These are phyloP conservation scores for Gulo gulo DNA, from an alignment of 2,113 vertebrate genomes.

Conservation along the genomic window DNA sequence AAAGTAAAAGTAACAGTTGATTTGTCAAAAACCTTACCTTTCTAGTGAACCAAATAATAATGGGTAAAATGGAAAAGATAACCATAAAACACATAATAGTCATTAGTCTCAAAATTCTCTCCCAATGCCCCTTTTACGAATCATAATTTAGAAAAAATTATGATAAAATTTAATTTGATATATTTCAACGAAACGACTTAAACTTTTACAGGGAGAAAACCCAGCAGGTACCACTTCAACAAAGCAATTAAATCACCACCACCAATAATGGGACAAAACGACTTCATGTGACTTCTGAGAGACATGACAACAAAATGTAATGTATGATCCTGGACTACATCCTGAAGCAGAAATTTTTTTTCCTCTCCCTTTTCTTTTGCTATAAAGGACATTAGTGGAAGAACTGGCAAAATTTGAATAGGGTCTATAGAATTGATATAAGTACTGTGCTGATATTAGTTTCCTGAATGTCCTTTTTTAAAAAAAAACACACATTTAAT, in stretches of 20 bases:
- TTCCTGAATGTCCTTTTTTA: slow-evolving; percentile 34
- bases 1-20: neutral
- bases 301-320: neutral
- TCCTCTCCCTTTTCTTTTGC: neutral
- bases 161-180: neutral
- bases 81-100: neutral
- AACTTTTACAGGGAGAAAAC: neutral
- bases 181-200: slow-evolving; percentile 27
- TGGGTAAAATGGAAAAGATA: neutral
- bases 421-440: neutral
- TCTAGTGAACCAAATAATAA: slow-evolving; percentile 29
- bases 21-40: neutral
- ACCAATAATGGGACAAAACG: neutral
- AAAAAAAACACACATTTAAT: neutral
- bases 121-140: neutral
- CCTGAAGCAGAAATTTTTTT: neutral
- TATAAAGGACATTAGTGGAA: slow-evolving; percentile 13
- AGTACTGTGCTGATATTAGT: neutral
- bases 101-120: slow-evolving; percentile 41
- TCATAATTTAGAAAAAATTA: neutral
- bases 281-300: neutral
- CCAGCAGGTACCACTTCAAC: neutral
- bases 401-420: neutral
- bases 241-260: slow-evolving; percentile 17
- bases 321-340: neutral